Conservation (phyloP, 2,888 invertebrate genomes). For the Cacoxenus indagator region DNA sequence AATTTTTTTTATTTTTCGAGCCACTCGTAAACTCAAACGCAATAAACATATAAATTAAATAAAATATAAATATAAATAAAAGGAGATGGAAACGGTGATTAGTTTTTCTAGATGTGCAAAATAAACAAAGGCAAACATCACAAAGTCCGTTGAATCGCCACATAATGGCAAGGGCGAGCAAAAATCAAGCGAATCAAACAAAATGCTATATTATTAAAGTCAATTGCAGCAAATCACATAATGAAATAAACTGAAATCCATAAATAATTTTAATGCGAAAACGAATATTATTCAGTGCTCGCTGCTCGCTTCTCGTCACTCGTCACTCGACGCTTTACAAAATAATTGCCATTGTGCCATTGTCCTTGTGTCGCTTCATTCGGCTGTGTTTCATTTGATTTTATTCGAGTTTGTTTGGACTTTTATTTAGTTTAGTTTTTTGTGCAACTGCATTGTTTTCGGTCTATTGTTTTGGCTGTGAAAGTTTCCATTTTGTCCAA, state of each 20-base stretch:
- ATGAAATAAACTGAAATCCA: constrained; percentile 4
- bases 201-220: constrained; percentile 8
- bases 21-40: too few relatives aligned
- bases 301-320: too few relatives aligned
- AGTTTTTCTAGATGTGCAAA: too few relatives aligned
- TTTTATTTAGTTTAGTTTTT: neutral
- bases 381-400: neutral
- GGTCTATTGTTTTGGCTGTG: neutral
- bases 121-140: too few relatives aligned
- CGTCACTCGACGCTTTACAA: too few relatives aligned
- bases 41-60: too few relatives aligned
- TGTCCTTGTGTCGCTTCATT: neutral
- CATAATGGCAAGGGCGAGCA: too few relatives aligned
- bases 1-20: too few relatives aligned
- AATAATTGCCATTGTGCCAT: too few relatives aligned
- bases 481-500: neutral
- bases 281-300: neutral
- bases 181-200: neutral
- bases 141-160: too few relatives aligned
- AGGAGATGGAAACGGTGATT: too few relatives aligned
- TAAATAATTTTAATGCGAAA: neutral
- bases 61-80: too few relatives aligned
- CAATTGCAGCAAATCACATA: neutral
- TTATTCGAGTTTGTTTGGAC: neutral
- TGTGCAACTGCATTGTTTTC: neutral